Base-by-base conservation (phyloP, 1,140 invertebrate species). In the Bemisia tabaci region DNA sequence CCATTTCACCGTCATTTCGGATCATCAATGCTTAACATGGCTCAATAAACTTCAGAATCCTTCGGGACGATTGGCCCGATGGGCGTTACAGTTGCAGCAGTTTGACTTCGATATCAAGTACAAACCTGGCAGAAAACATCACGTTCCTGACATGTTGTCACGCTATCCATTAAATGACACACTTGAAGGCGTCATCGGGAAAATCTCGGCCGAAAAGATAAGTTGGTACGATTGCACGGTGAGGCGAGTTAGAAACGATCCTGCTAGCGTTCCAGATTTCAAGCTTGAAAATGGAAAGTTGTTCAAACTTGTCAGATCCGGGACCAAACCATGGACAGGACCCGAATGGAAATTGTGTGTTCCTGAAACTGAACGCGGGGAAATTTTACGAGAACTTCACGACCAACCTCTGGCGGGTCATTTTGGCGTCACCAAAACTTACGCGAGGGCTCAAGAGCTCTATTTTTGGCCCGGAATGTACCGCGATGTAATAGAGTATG, bases 401-500 rank as follows among this genome's bases (percentile, higher is more conserved):
- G 23, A 24, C 25, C 26, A 25, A 1, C 12, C 33, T 17, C 0
- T 63, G 2, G 58, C 26, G 22, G 60, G 33, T 12, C 65, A 66
- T 23, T 21, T 63, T 12, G 65, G 65, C 0, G 62, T 66, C 1
- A 22, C 59, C 0, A 62, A 62, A 62, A 62, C 65, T 2, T 27
- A 62, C 1, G 25, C 26, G 25, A 24, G 21, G 22, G 25, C 63
- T 33, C 65, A 66, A 48, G 59, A 33, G 1, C 60, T 48, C 62
- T 66, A 66, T 58, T 66, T 25, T 26, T 66, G 65, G 65, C 26
- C 22, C 24, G 22, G n/a, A 17, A 22, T 66, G 23, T 26, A 26
- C n/a, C 26, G 48, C 24, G 65, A 66, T 21, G 60, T 62, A 27
- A 60, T 39, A 24, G 2, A 48, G 11, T 58, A 48, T 23, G 26